Conservation (phyloP, 2,113 vertebrate genomes). For the Romanogobio albipinnatus region DNA sequence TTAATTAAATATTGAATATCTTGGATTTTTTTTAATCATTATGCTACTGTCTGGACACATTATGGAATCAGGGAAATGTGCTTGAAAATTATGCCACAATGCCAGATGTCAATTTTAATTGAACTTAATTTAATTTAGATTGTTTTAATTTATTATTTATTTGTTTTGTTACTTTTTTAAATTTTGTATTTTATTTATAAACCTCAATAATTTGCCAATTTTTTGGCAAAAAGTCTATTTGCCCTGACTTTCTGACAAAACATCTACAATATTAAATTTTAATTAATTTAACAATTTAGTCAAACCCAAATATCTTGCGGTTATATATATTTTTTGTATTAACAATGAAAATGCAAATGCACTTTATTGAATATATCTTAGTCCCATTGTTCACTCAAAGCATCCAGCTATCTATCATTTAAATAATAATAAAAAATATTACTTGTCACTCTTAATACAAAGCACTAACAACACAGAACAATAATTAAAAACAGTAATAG, state of each 20-base stretch:
- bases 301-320: neutral
- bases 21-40: too few relatives aligned
- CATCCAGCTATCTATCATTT: neutral
- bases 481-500: slow-evolving; percentile 11
- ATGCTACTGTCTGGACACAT: neutral
- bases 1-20: too few relatives aligned
- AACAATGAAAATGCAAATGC: neutral
- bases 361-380: neutral
- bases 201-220: too few relatives aligned
- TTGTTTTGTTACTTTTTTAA: too few relatives aligned
- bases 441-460: neutral
- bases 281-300: neutral
- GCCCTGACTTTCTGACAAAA: neutral
- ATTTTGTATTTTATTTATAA: too few relatives aligned
- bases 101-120: too few relatives aligned
- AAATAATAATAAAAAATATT: neutral
- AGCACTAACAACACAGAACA: neutral
- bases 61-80: neutral
- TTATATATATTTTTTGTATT: neutral
- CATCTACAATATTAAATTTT: neutral
- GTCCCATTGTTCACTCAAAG: neutral
- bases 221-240: too few relatives aligned
- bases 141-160: too few relatives aligned
- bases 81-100: too few relatives aligned
- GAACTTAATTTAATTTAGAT: too few relatives aligned